phyloP scores from a whole-genome alignment of 2,113 vertebrate species.

The Nibea albiflora region DNA sequence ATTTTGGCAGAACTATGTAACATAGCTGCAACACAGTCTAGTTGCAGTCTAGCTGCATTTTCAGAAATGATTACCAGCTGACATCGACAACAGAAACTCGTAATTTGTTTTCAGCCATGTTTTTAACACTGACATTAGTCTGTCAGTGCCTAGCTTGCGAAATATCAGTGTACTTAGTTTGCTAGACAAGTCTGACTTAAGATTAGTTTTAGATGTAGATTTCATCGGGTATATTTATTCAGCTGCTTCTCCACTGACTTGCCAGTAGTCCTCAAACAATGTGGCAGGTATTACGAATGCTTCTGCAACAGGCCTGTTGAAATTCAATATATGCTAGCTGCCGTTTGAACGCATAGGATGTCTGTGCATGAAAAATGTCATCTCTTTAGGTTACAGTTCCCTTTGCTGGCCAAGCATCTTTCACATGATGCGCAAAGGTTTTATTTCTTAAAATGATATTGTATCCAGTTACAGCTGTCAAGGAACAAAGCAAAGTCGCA shows the following conservation, averaged over 20 bases:
- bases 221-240: neutral
- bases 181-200: neutral
- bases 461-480: neutral
- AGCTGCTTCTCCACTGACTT: neutral
- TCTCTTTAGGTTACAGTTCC: neutral
- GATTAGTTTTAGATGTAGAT: neutral
- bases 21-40: constrained; percentile 13
- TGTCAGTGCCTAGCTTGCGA: neutral
- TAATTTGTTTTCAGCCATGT: constrained; percentile 12
- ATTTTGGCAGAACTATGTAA: neutral
- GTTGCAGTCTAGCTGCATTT: constrained; percentile 11
- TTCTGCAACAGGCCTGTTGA: neutral
- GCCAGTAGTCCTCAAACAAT: neutral
- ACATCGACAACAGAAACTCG: neutral
- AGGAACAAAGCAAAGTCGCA: neutral
- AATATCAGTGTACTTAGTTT: neutral
- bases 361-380: constrained; percentile 6
- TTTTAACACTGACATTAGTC: neutral
- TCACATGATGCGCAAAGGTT: neutral
- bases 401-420: neutral
- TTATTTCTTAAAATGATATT: neutral
- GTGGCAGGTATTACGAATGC: neutral
- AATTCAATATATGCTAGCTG: constrained; percentile 14
- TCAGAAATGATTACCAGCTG: constrained; percentile 7
- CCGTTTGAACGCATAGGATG: neutral